A percentile compares a stretch with the other conserved stretches of the same genome.
phyloP scores from a whole-genome alignment of 2,113 vertebrate genomes.

The Microcebus griseorufus region DNA sequence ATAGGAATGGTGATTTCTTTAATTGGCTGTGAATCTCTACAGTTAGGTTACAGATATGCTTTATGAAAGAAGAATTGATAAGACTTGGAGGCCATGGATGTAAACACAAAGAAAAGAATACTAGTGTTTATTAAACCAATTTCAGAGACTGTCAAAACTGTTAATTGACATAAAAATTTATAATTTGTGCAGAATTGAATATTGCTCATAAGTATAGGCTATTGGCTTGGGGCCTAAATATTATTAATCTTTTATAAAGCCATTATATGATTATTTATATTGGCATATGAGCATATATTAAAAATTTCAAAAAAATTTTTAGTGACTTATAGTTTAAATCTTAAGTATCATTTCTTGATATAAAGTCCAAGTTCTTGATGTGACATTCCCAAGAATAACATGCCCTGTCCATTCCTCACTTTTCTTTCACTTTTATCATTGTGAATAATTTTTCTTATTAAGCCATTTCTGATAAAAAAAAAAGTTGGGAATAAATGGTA shows the following conservation, averaged over 20 bases:
- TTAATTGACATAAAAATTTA: neutral
- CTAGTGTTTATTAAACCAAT: constrained; percentile 36
- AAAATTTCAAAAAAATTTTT: constrained; percentile 28
- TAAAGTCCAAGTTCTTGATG: neutral
- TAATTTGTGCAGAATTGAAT: constrained; percentile 6
- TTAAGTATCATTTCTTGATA: constrained; percentile 19
- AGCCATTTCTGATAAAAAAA: neutral
- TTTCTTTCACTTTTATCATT: neutral
- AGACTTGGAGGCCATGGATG: neutral
- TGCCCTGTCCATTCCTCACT: neutral
- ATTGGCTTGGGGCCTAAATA: neutral
- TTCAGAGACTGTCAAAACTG: neutral
- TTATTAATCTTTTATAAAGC: constrained; percentile 17
- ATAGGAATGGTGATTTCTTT: neutral
- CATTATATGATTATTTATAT: neutral
- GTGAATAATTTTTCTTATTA: neutral
- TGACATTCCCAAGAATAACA: neutral
- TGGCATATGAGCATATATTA: neutral
- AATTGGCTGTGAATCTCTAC: neutral
- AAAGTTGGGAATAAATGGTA: neutral
- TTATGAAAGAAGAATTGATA: constrained; percentile 11
- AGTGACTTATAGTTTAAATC: neutral
- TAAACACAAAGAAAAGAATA: constrained; percentile 20
- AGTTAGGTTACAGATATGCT: neutral
- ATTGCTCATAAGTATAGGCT: neutral